Conservation (phyloP, 2,113 vertebrate genomes). For the Alexandromys fortis region DNA sequence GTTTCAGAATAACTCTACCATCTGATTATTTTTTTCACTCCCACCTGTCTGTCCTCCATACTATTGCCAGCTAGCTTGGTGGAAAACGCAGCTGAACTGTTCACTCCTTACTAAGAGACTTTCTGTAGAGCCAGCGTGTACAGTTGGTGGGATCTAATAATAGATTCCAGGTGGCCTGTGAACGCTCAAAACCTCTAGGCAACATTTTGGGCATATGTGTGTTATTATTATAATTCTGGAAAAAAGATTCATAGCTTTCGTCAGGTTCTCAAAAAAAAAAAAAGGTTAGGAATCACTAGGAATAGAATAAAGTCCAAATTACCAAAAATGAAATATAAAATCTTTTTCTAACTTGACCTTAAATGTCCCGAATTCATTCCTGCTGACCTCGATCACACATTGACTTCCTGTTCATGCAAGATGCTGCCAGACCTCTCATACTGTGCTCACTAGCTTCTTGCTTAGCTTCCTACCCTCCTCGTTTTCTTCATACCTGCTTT, state of each 20-base stretch:
- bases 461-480: not conserved
- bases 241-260: constrained; percentile 34
- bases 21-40: not conserved
- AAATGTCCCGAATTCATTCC: not conserved
- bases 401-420: not conserved
- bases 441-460: not conserved
- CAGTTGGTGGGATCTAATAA: constrained; percentile 49
- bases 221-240: constrained; percentile 52
- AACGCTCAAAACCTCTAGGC: constrained; percentile 21
- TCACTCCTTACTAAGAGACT: constrained; percentile 26
- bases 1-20: not conserved
- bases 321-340: not conserved
- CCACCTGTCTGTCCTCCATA: not conserved
- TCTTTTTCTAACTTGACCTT: not conserved
- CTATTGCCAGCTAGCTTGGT: constrained; percentile 1
- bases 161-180: constrained; percentile 44
- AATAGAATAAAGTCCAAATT: constrained; percentile 39
- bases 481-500: not conserved
- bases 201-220: constrained; percentile 14
- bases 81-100: constrained; percentile 26
- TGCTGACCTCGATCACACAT: not conserved
- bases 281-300: not conserved
- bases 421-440: not conserved
- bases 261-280: constrained; percentile 15
- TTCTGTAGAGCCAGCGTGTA: not conserved